Evolutionary conservation across 2,113 vertebrate genomes (phyloP).

Genomic region (Amphilophus citrinellus): DNA sequence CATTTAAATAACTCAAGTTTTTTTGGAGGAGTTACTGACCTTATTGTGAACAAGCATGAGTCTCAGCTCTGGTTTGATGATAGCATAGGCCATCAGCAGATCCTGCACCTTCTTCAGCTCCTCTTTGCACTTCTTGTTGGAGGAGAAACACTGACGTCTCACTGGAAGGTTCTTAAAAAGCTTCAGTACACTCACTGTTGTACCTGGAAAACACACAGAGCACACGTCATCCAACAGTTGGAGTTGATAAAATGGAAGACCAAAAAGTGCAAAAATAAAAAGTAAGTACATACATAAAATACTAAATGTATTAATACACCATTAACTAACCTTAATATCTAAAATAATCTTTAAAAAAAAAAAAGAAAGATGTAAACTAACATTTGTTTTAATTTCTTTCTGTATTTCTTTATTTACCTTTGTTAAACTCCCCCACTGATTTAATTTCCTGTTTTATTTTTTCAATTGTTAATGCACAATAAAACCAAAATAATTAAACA

Average conservation of each 20-base stretch:
- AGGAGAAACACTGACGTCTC: slow-evolving; percentile 93
- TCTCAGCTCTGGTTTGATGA: slow-evolving; percentile 92
- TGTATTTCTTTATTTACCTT: too few species aligned
- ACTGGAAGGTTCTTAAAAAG: slow-evolving; percentile 97
- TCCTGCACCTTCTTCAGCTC: slow-evolving; percentile 93
- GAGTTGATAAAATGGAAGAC: neutral
- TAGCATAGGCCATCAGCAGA: slow-evolving; percentile 88
- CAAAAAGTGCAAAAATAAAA: neutral
- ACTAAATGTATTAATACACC: too few species aligned
- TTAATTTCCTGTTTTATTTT: too few species aligned
- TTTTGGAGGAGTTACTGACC: slow-evolving; percentile 65
- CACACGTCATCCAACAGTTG: neutral
- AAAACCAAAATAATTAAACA: too few species aligned
- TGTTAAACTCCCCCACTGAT: too few species aligned
- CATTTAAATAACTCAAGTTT: neutral
- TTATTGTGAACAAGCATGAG: slow-evolving; percentile 92
- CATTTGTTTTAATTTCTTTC: too few species aligned
- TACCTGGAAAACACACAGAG: slow-evolving; percentile 82
- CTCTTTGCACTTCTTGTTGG: slow-evolving; percentile 92
- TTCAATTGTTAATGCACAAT: too few species aligned
- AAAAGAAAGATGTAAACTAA: too few species aligned
- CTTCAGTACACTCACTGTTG: slow-evolving; percentile 89
- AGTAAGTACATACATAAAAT: neutral
- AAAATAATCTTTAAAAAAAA: too few species aligned
- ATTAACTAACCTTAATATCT: too few species aligned